A percentile compares a stretch with the other conserved stretches of the same genome.
Conservation (phyloP, 2,113 vertebrate genomes). For the Falcunculus frontatus region DNA sequence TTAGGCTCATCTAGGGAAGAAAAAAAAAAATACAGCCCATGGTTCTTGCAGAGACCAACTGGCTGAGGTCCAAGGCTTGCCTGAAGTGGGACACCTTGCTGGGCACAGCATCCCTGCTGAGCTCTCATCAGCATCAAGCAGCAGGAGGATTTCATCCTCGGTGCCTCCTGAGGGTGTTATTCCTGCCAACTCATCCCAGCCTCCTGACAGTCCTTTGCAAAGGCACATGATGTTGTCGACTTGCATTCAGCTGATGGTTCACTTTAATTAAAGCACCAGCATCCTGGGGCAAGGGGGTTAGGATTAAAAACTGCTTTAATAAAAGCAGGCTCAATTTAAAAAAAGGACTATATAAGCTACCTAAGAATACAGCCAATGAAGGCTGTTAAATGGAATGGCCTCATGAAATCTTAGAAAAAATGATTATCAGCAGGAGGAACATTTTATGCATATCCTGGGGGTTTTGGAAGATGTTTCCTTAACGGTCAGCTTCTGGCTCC, state of each 20-base stretch:
- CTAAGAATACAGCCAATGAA: background rate
- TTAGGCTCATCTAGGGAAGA: background rate
- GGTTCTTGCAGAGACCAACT: background rate
- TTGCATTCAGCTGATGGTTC: background rate
- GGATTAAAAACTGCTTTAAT: background rate
- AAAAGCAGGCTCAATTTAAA: background rate
- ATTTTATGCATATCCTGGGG: background rate
- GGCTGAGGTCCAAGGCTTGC: background rate
- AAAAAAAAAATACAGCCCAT: background rate
- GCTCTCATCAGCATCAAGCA: conserved; percentile 9
- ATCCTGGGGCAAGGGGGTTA: background rate
- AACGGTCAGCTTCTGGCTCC: background rate
- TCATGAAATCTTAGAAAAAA: background rate
- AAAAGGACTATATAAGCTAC: background rate
- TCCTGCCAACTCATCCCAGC: background rate
- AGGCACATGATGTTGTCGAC: background rate
- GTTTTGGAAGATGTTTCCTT: background rate
- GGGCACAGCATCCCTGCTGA: background rate
- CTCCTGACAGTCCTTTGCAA: background rate
- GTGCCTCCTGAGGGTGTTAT: background rate
- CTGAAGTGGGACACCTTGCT: background rate
- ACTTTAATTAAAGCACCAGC: background rate
- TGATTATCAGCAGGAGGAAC: background rate
- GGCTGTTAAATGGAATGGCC: background rate
- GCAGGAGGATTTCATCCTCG: background rate